Evolutionary conservation across 2,113 vertebrate genomes (phyloP).

Genomic region (Patagioenas fasciata): DNA sequence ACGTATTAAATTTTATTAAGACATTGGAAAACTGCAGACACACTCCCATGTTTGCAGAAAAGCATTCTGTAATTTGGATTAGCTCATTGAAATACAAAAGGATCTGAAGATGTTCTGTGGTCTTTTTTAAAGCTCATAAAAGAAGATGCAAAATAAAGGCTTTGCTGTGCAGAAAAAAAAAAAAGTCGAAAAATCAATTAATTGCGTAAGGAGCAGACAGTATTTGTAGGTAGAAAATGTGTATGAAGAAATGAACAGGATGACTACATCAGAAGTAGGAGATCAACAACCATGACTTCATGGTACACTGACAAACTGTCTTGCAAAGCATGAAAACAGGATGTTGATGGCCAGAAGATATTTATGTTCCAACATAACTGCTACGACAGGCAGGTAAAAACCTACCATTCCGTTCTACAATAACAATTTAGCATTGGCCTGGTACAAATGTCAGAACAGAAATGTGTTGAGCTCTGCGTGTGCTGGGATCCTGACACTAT

Average conservation of each 20-base stretch:
- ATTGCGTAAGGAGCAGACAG: background rate
- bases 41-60: background rate
- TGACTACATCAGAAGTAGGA: background rate
- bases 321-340: background rate
- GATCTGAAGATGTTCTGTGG: background rate
- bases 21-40: background rate
- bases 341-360: background rate
- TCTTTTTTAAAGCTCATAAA: background rate
- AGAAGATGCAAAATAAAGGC: background rate
- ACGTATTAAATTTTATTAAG: background rate
- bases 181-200: background rate
- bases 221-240: background rate
- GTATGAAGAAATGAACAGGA: background rate
- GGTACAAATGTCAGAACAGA: background rate
- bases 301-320: background rate
- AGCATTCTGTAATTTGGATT: background rate
- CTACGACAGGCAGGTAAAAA: background rate
- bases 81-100: background rate
- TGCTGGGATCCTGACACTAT: background rate
- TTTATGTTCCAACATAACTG: background rate
- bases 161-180: background rate
- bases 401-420: background rate
- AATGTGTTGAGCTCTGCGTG: background rate
- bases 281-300: background rate
- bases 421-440: background rate